Percentiles rank a stretch among this genome's conserved stretches.
phyloP scores from a whole-genome alignment of 2,113 vertebrate genomes.

The Nerophis ophidion region DNA sequence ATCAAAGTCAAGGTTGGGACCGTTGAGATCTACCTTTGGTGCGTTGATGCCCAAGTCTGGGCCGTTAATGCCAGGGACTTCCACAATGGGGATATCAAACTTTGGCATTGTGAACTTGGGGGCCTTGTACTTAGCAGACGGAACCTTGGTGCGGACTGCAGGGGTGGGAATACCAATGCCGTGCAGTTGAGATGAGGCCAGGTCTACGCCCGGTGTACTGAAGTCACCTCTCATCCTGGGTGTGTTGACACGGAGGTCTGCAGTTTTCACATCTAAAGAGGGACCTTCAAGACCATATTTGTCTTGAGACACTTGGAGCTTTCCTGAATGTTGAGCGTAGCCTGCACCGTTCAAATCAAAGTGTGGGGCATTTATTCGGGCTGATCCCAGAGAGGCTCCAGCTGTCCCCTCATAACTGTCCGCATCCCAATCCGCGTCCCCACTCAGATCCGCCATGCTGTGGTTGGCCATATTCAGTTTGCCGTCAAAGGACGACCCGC shows the following conservation, averaged over 20 bases:
- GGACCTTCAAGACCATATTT: slow-evolving; percentile 34
- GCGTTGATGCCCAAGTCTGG: slow-evolving; percentile 23
- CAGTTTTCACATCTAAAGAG: slow-evolving; percentile 41
- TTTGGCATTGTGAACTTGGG: slow-evolving; percentile 56
- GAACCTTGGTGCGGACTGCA: slow-evolving; percentile 22
- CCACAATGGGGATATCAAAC: slow-evolving; percentile 14
- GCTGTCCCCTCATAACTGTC: slow-evolving; percentile 20
- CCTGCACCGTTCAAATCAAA: slow-evolving; percentile 19
- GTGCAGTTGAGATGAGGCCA: slow-evolving; percentile 29
- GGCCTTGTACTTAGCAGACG: slow-evolving; percentile 38
- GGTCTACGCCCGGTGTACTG: slow-evolving; percentile 12
- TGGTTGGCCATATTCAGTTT: slow-evolving; percentile 32
- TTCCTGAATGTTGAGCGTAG: slow-evolving; percentile 20
- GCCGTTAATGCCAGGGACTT: no score
- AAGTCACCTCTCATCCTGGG: slow-evolving; percentile 32
- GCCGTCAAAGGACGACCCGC: slow-evolving; percentile 16
- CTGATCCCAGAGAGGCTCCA: slow-evolving; percentile 18
- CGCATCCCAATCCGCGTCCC: slow-evolving; percentile 5
- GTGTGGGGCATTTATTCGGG: slow-evolving; percentile 25
- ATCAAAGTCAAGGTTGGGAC: slow-evolving; percentile 22
- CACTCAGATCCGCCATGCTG: background rate
- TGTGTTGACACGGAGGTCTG: slow-evolving; percentile 29
- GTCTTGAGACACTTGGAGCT: slow-evolving; percentile 27
- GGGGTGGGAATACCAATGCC: slow-evolving; percentile 9
- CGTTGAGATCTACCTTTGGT: slow-evolving; percentile 37